Base-by-base conservation (phyloP, 2,113 vertebrate species). In the Rallus limicola region DNA sequence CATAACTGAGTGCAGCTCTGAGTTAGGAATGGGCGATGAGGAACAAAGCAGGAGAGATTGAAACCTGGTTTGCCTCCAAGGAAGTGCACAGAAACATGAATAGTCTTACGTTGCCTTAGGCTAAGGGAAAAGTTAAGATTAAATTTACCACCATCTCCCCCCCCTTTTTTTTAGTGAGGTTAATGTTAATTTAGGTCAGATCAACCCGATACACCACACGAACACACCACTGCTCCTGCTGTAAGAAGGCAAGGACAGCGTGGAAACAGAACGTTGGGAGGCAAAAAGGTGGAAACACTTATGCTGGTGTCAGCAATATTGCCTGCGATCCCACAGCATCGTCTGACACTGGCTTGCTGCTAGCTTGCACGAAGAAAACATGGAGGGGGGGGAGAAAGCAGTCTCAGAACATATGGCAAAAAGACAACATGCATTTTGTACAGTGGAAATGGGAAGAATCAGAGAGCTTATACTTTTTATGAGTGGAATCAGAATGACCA, bases 261-360 rank as follows among this genome's bases (percentile, higher is more conserved):
- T 4, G 16, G 44, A 76, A 40, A 64, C 24, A 48, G 42, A 53
- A 46, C 21, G 21, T 52, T 0, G 17, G 65, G 48, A 87, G 31
- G 84, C 42, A 52, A 11, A 55, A 59, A 68, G 53, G 70, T 48
- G 29, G 53, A 20, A 76, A 36, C 0, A 1, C 38, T 20, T 1
- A 53, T 23, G 78, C 20, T 0, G 6, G 46, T 5, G 44, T 2
- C 2, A 31, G n/a, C 9, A 11, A 6, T 3, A 8, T 0, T 5
- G 19, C 71, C 53, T n/a, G 82, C 6, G 26, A 63, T 62, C 63
- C 71, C 80, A 23, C 28, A 4, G 82, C 82, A 53, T 14, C 56
- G 2, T 34, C 1, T 1, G 2, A 5, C 26, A 2, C 55, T 0
- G 75, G 65, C 68, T 33, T 20, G 72, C 50, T 52, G 79, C 31